Percentiles rank a stretch among this genome's conserved stretches.
phyloP scores from a whole-genome alignment of 2,888 invertebrate genomes.

The Caenorhabditis angaria region DNA sequence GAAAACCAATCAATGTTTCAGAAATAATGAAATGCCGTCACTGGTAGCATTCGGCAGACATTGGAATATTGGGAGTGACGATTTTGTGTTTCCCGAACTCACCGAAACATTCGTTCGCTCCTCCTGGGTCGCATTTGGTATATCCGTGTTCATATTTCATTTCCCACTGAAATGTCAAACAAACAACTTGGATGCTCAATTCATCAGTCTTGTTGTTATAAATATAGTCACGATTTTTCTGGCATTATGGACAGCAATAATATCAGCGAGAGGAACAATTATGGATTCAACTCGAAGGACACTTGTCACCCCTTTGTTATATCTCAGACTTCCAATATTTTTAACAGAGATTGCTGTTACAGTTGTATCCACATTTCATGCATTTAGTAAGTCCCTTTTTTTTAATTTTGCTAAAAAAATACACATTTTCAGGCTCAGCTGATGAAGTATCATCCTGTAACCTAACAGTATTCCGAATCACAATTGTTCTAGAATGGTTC shows the following conservation, averaged over 20 bases:
- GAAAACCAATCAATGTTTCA: not conserved
- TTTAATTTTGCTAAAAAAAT: not conserved
- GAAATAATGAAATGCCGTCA: constrained; percentile 81
- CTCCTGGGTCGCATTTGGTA: constrained; percentile 43
- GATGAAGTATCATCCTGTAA: constrained; percentile 34
- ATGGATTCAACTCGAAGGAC: constrained; percentile 81
- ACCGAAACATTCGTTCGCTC: constrained; percentile 74
- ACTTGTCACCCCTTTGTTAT: constrained; percentile 73
- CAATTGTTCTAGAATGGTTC: constrained; percentile 67
- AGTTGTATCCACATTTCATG: constrained; percentile 81
- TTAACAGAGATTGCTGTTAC: constrained; percentile 84
- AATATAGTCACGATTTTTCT: constrained; percentile 59
- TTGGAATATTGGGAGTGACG: constrained; percentile 90
- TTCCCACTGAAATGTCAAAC: constrained; percentile 62
- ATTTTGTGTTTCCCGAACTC: constrained; percentile 85
- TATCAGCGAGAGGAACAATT: constrained; percentile 80
- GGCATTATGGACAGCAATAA: constrained; percentile 60
- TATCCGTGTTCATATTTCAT: constrained; percentile 59
- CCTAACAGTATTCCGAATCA: constrained; percentile 52
- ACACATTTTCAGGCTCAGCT: constrained; percentile 20
- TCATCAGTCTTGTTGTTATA: constrained; percentile 68
- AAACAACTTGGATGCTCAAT: constrained; percentile 35
- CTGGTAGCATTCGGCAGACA: constrained; percentile 86
- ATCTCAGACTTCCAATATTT: constrained; percentile 81
- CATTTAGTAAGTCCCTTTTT: constrained; percentile 54